Percentiles rank a stretch among this genome's conserved stretches.
These are phyloP conservation scores for Digitonthophagus gazella DNA, from an alignment of 2,888 invertebrate species.

Conservation along the genomic window DNA sequence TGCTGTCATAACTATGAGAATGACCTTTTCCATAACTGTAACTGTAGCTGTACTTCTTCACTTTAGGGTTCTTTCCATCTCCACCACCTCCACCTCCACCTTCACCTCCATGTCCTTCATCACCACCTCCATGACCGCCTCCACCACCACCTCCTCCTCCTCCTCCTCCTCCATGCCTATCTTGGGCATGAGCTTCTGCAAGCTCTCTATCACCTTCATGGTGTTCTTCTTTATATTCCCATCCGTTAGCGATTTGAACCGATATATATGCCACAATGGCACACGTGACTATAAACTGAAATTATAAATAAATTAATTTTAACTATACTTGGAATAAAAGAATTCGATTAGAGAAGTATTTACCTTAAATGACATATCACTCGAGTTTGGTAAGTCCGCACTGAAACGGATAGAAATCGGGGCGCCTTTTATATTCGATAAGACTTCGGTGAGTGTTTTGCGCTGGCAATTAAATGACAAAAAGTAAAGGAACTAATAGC, in stretches of 20 bases:
- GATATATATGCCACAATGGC: constrained; percentile 9
- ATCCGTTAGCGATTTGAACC: constrained; percentile 9
- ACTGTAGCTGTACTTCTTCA: constrained; percentile 13
- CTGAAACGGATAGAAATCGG: constrained; percentile 14
- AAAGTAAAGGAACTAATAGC: not conserved
- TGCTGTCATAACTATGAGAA: not conserved
- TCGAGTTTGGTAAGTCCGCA: constrained; percentile 16
- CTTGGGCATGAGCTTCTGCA: not conserved
- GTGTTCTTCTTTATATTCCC: constrained; percentile 9
- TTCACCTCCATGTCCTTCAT: constrained; percentile 13
- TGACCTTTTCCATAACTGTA: constrained; percentile 16
- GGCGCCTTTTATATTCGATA: constrained; percentile 21
- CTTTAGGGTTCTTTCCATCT: not conserved
- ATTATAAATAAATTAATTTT: constrained; percentile 1
- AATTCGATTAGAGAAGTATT: not conserved
- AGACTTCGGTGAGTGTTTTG: constrained; percentile 7
- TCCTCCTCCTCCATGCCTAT: constrained; percentile 7
- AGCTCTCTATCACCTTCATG: not conserved
- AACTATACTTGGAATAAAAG: not conserved
- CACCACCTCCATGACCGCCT: constrained; percentile 14
- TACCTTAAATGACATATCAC: constrained; percentile 24
- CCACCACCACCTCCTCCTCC: constrained; percentile 1
- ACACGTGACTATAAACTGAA: constrained; percentile 4
- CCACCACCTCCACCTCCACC: constrained; percentile 9
- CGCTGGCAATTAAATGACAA: constrained; percentile 2